Percentiles rank a stretch among this genome's conserved stretches.
Evolutionary conservation across 2,797 vertebrate species (phyloP).

Genomic region (Sebastes miniatus): DNA sequence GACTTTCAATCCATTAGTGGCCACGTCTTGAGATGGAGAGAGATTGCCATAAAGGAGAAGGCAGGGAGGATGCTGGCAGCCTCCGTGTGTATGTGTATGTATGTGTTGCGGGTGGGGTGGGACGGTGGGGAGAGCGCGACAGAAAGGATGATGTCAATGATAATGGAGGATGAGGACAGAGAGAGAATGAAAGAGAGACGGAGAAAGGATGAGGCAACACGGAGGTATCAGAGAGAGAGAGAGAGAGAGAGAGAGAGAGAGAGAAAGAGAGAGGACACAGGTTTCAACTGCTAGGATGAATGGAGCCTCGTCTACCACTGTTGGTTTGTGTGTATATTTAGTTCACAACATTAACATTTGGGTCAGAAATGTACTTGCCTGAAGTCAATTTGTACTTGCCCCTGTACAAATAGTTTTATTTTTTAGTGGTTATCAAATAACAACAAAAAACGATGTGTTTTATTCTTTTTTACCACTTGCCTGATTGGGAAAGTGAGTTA

Average conservation of each 20-base stretch:
- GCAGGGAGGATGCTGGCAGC: conserved; percentile 35
- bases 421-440: too few relatives aligned
- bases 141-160: conserved; percentile 79
- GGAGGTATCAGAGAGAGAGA: conserved; percentile 8
- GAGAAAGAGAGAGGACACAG: background rate
- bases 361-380: too few relatives aligned
- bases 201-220: conserved; percentile 26
- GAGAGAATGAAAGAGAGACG: conserved; percentile 36
- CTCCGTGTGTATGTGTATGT: conserved; percentile 1
- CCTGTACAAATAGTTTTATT: too few relatives aligned
- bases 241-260: background rate
- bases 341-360: too few relatives aligned
- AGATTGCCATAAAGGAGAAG: conserved; percentile 67
- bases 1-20: conserved; percentile 83
- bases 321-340: background rate
- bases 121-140: background rate
- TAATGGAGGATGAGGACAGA: conserved; percentile 70
- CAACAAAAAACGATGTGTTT: too few relatives aligned
- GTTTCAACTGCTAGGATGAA: background rate
- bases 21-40: conserved; percentile 72
- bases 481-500: too few relatives aligned
- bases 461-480: too few relatives aligned
- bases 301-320: background rate
- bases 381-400: too few relatives aligned
- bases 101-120: conserved; percentile 4